Conservation (phyloP, 2,888 invertebrate species). For the Callinectes sapidus region DNA sequence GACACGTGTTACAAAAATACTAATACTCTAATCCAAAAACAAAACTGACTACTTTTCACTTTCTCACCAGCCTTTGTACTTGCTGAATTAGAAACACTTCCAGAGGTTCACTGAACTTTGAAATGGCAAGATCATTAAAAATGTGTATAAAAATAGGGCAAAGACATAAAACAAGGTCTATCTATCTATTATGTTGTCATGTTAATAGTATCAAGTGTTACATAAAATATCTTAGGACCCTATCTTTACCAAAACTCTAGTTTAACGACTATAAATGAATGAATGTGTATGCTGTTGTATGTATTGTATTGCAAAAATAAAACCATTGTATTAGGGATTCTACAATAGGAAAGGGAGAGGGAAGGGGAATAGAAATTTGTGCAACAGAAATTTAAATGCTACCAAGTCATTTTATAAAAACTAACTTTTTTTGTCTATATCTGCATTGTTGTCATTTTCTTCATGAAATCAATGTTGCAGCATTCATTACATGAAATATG, state of each 20-base stretch:
- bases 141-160: background rate
- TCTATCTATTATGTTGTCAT: background rate
- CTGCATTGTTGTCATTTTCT: background rate
- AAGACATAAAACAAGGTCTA: background rate
- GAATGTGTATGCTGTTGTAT: conserved; percentile 2
- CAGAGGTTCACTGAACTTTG: background rate
- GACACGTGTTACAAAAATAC: conserved; percentile 60
- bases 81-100: conserved; percentile 43
- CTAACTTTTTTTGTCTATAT: background rate
- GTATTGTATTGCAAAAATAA: conserved; percentile 11
- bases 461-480: too few relatives aligned
- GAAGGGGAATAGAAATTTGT: background rate
- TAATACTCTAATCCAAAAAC: conserved; percentile 40
- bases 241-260: conserved; percentile 9
- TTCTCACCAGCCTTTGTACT: conserved; percentile 57
- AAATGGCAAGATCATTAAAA: conserved; percentile 13
- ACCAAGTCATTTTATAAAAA: background rate
- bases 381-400: background rate
- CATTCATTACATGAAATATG: too few relatives aligned
- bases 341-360: background rate
- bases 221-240: conserved; percentile 44
- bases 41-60: conserved; percentile 1
- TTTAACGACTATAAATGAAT: conserved; percentile 19
- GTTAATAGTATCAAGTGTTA: conserved; percentile 54
- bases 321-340: background rate